phyloP scores from a whole-genome alignment of 2,113 vertebrate genomes.

The Sebastes fasciatus region DNA sequence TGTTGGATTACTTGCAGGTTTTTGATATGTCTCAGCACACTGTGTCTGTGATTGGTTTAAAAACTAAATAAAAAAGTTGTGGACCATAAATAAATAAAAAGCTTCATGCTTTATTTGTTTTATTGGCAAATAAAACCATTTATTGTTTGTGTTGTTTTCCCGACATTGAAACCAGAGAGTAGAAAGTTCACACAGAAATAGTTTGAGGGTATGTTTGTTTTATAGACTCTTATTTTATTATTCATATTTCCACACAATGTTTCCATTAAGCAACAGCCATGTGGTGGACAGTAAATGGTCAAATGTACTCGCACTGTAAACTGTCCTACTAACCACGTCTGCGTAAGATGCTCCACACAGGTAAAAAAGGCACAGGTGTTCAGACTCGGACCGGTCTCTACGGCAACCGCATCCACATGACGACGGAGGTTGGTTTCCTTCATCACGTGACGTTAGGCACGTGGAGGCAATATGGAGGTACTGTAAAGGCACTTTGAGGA shows the following conservation, averaged over 20 bases:
- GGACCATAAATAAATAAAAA: conserved; percentile 44
- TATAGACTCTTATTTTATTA: conserved; percentile 33
- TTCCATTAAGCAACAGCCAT: conserved; percentile 7
- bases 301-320: background rate
- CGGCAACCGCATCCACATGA: conserved; percentile 2
- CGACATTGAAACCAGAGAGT: conserved; percentile 1
- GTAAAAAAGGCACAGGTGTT: conserved; percentile 11
- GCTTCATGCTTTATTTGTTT: conserved; percentile 26
- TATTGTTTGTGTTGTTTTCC: conserved; percentile 6
- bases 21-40: conserved; percentile 7
- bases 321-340: background rate
- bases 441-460: conserved; percentile 13
- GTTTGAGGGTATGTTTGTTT: background rate
- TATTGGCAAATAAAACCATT: conserved; percentile 15
- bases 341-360: background rate
- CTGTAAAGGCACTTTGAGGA: conserved; percentile 34
- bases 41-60: background rate
- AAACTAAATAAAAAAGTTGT: conserved; percentile 1
- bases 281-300: conserved; percentile 4
- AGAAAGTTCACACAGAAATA: background rate
- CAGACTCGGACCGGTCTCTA: conserved; percentile 24
- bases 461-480: background rate
- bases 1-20: conserved; percentile 10
- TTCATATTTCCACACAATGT: conserved; percentile 32
- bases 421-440: background rate